A percentile compares a stretch with the other conserved stretches of the same genome.
phyloP scores from a whole-genome alignment of 2,113 vertebrate genomes.

The Pagrus major region DNA sequence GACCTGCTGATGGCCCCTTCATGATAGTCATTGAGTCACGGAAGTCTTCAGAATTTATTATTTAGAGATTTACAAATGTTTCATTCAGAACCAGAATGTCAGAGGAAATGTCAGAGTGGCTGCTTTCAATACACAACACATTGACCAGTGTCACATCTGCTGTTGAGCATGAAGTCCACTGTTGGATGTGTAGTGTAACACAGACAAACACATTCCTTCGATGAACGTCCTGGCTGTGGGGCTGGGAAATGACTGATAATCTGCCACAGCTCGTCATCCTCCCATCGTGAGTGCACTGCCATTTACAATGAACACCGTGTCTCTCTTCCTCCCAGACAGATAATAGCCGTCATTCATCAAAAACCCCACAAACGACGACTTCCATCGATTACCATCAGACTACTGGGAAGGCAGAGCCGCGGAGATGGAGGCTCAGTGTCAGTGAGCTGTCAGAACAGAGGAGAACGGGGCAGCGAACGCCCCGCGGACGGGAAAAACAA shows the following conservation, averaged over 20 bases:
- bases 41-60: too few relatives aligned
- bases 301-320: slow-evolving; percentile 43
- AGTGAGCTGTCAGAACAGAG: slow-evolving; percentile 31
- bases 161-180: not conserved
- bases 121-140: not conserved
- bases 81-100: not conserved
- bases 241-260: slow-evolving; percentile 32
- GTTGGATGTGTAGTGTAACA: not conserved
- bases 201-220: not conserved
- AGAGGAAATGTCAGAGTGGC: too few relatives aligned
- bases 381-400: slow-evolving; percentile 62
- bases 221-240: not conserved
- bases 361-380: slow-evolving; percentile 32
- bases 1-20: too few relatives aligned
- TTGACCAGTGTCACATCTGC: not conserved
- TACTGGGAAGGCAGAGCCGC: slow-evolving; percentile 22
- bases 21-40: too few relatives aligned
- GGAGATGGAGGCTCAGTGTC: slow-evolving; percentile 27
- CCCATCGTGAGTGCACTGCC: slow-evolving; percentile 18
- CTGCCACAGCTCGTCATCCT: slow-evolving; percentile 27
- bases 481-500: slow-evolving; percentile 9
- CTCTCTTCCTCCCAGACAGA: slow-evolving; percentile 44
- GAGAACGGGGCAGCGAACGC: slow-evolving; percentile 27
- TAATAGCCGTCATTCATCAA: slow-evolving; percentile 67
- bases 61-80: too few relatives aligned